Base-by-base conservation (phyloP, 2,113 vertebrate genomes). In the Sus scrofa region DNA sequence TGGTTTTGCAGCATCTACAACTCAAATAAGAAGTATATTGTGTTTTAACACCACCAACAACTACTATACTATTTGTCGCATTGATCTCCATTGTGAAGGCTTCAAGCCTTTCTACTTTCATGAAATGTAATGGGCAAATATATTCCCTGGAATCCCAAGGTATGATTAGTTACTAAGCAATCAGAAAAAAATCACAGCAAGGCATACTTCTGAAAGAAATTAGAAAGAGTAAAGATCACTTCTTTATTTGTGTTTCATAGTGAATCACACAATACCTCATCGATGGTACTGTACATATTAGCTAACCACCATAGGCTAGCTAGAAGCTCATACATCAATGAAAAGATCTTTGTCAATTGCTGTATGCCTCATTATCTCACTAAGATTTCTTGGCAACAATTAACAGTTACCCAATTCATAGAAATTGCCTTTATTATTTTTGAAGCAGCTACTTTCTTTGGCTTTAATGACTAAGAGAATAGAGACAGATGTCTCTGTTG, bases 401-500 rank as follows among this genome's bases (percentile, higher is more conserved):
- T 98, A 99, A 98, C 97, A 98, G 98, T 97, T 97, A 97, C 96
- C 95, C 98, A 97, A 98, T 98, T 98, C 98, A 98, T 39, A 98
- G 97, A 98, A 98, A 98, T 95, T 95, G 97, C 97, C 98, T 98
- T 97, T 98, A 98, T 98, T 98, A 98, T 98, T 99, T 98, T 97
- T 98, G 97, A 98, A 98, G 97, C 98, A 98, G 98, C 96, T 98
- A 98, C 97, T 98, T 98, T 98, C 97, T 98, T 98, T 98, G 98
- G 98, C 97, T 98, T 97, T 98, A 99, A 98, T 98, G 98, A 98
- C 98, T 98, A 98, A 98, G 98, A 98, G 95, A 98, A 98, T 98
- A 98, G 98, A 98, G 98, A 98, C 98, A 99, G 98, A 98, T 98
- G 98, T 98, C 98, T 98, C 98, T 98, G 98, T 98, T 98, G 98